Evolutionary conservation across 1,140 invertebrate genomes (phyloP), one percentile per base, ranked within the genome.

Genomic region (Drosophila rufa): DNA sequence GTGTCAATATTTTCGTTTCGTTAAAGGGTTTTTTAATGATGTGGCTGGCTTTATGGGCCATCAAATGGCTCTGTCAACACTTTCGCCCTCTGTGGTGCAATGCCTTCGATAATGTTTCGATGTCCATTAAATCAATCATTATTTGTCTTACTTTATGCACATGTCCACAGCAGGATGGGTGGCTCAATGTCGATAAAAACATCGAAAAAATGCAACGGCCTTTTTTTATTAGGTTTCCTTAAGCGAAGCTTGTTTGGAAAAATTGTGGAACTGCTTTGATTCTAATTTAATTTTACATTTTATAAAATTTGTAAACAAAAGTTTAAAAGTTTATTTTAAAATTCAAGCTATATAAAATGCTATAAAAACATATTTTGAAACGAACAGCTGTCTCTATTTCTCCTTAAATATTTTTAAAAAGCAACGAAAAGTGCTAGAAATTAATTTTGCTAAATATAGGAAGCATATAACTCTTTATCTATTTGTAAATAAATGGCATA

Each of bases 101-200:
- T 84, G 80, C 62, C 43, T 56, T 66, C 50, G 84, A 87, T 89
- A 87, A 87, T 87, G 84, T 60, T 56, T 84, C 73, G 69, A 76
- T 67, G 84, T 84, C 80, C 51, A 87, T 87, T 87, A 89, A 87
- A 84, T 83, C 84, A 80, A 79, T 89, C 85, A 84, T 71, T 79
- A 75, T 75, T 80, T 89, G 65, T 65, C 59, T 69, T 67, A 61
- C 36, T 42, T 30, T 22, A 66, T 79, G 66, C 27, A 38, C 40
- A 46, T 53, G 25, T 47, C 57, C 25, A 42, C 58, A 58, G 50
- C 59, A 77, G 71, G 59, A 43, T 61, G 46, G 43, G 25, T 51
- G 30, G 36, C 22, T 42, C 17, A 42, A 65, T 38, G 22, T 33
- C 42, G 11, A 53, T 64, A 40, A 64, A 60, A 51, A 70, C 6